Evolutionary conservation across 2,113 vertebrate genomes (phyloP).

Genomic region (Heterotilapia buettikoferi): DNA sequence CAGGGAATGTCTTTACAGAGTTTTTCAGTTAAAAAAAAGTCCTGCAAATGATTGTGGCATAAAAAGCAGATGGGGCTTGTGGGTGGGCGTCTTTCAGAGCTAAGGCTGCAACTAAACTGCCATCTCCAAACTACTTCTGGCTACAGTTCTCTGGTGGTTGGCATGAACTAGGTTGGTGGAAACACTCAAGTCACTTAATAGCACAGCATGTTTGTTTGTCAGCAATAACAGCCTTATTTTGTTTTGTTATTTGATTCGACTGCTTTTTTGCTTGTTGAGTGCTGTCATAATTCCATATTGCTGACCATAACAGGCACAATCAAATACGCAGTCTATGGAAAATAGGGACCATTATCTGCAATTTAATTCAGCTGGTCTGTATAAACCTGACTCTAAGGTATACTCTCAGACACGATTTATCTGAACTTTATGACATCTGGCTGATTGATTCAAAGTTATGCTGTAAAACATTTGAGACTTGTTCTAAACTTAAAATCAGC

Average conservation of each 20-base stretch:
- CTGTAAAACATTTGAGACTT: background rate
- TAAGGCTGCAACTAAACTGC: background rate
- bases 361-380: background rate
- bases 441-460: background rate
- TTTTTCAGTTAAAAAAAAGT: background rate
- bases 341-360: background rate
- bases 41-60: background rate
- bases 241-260: background rate
- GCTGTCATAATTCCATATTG: background rate
- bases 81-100: background rate
- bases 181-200: background rate
- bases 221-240: background rate
- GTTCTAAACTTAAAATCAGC: slow-evolving; percentile 9
- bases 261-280: background rate
- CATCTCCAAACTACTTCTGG: background rate
- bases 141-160: background rate
- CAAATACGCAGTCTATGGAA: background rate
- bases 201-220: background rate
- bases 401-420: background rate
- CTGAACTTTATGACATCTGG: background rate
- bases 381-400: background rate
- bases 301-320: background rate
- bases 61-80: background rate
- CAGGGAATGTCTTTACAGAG: background rate
- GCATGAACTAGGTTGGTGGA: background rate